Base-by-base conservation (phyloP, 2,888 invertebrate species). In the Fabriciana adippe region DNA sequence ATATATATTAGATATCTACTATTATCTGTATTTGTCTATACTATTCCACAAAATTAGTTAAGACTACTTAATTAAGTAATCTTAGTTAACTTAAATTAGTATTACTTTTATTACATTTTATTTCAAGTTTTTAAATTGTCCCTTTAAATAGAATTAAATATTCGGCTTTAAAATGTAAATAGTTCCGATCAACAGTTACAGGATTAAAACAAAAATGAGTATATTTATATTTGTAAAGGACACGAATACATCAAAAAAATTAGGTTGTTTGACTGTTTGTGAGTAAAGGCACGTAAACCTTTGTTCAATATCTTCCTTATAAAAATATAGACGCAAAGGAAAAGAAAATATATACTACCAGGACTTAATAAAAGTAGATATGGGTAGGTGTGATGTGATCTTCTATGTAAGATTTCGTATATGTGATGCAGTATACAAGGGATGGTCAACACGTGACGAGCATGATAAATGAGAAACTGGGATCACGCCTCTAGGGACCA, bases 391-490 rank as follows among this genome's bases (percentile, higher is more conserved):
- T 72, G 72, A 72, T 71, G 71, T 67, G 73, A 68, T 72, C 71
- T 72, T 73, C 72, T 74, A 73, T 75, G 75, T 74, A 74, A 77
- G 75, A 77, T 75, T 78, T 75, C 76, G 77, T 86, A 84, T 87
- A 85, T 85, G 84, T 80, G 80, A 78, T 81, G 81, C 84, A 81
- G 84, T 86, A 85, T 85, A 84, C 89, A 87, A 90, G 89, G 90
- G 89, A 91, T 90, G 90, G 92, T 88, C 91, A 92, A 83, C 86
- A 83, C 92, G 91, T 91, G 92, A 91, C 92, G 89, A 88, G 92
- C 87, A 90, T 91, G 90, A 90, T 90, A 90, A 90, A 92, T 89
- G 89, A 87, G 85, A 80, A 88, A 86, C 84, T 86, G 88, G 88
- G 89, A 89, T 90, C 91, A 91, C 83, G 87, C 88, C 92, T 86